Percentiles rank a stretch among this genome's conserved stretches.
These are phyloP conservation scores for Mongoloraphidia duomilia DNA, from an alignment of 2,888 invertebrate species.

Conservation along the genomic window DNA sequence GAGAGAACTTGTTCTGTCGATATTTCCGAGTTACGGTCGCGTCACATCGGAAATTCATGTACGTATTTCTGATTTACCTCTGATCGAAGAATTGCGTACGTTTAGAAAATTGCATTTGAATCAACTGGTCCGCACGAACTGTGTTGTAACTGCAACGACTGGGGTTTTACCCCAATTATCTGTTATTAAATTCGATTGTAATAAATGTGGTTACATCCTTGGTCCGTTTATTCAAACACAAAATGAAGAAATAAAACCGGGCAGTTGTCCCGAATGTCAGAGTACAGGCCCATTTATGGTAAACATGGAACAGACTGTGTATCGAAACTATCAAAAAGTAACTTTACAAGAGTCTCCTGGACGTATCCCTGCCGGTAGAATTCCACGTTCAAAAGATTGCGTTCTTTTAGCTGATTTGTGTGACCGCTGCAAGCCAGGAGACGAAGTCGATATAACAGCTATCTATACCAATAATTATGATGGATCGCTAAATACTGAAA, in stretches of 20 bases:
- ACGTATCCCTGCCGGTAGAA: constrained; percentile 90
- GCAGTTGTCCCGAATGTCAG: constrained; percentile 96
- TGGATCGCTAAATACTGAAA: constrained; percentile 88
- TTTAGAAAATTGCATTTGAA: constrained; percentile 83
- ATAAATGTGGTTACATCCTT: constrained; percentile 84
- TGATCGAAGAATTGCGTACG: constrained; percentile 90
- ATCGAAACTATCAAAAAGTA: constrained; percentile 95
- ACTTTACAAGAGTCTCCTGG: constrained; percentile 98
- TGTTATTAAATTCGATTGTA: constrained; percentile 94
- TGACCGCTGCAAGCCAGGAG: constrained; percentile 95
- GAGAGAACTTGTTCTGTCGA: constrained; percentile 80
- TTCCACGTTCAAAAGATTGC: constrained; percentile 95
- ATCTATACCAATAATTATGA: constrained; percentile 97
- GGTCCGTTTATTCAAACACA: constrained; percentile 95
- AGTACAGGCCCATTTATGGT: constrained; percentile 87
- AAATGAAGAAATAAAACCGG: constrained; percentile 86
- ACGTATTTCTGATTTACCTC: constrained; percentile 83
- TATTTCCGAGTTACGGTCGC: constrained; percentile 91
- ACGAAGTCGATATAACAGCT: constrained; percentile 90
- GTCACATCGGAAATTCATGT: constrained; percentile 92
- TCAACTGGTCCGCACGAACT: constrained; percentile 82
- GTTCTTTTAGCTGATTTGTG: constrained; percentile 89
- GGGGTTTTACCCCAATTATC: constrained; percentile 91
- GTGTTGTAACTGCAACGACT: constrained; percentile 93
- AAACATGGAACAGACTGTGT: constrained; percentile 98